A percentile compares a stretch with the other conserved stretches of the same genome.
These are phyloP conservation scores for Limnephilus marmoratus DNA, from an alignment of 2,888 invertebrate species.

Conservation along the genomic window DNA sequence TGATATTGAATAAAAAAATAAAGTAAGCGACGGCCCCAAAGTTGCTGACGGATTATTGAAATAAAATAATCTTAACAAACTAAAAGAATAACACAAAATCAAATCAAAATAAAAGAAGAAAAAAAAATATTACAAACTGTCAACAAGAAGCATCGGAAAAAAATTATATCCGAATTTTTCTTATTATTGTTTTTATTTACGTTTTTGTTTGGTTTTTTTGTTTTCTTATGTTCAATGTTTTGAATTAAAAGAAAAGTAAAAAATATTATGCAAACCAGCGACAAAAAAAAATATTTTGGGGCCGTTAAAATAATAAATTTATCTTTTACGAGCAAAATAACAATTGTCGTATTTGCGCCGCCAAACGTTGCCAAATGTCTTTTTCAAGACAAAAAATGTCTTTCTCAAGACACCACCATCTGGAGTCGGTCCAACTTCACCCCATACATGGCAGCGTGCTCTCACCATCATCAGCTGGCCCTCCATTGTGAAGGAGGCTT, in stretches of 20 bases:
- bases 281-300: constrained; percentile 63
- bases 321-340: constrained; percentile 46
- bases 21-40: constrained; percentile 51
- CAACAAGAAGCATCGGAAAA: constrained; percentile 52
- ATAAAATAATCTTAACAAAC: constrained; percentile 57
- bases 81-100: constrained; percentile 57
- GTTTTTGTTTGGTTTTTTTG: constrained; percentile 59
- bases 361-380: constrained; percentile 24
- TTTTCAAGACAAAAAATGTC: constrained; percentile 45
- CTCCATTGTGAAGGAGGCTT: background rate
- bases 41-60: constrained; percentile 57
- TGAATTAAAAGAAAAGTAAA: constrained; percentile 57
- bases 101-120: constrained; percentile 52
- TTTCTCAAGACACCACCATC: constrained; percentile 57
- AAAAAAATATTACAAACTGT: constrained; percentile 54
- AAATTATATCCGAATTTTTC: constrained; percentile 54
- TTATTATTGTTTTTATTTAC: constrained; percentile 45
- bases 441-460: background rate
- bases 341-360: background rate
- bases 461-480: background rate
- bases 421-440: background rate
- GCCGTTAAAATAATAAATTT: constrained; percentile 50
- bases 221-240: constrained; percentile 62
- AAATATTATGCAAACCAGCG: constrained; percentile 35
- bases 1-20: constrained; percentile 55